These are phyloP conservation scores for Nipponia nippon DNA, from an alignment of 2,113 vertebrate genomes.

Conservation along the genomic window DNA sequence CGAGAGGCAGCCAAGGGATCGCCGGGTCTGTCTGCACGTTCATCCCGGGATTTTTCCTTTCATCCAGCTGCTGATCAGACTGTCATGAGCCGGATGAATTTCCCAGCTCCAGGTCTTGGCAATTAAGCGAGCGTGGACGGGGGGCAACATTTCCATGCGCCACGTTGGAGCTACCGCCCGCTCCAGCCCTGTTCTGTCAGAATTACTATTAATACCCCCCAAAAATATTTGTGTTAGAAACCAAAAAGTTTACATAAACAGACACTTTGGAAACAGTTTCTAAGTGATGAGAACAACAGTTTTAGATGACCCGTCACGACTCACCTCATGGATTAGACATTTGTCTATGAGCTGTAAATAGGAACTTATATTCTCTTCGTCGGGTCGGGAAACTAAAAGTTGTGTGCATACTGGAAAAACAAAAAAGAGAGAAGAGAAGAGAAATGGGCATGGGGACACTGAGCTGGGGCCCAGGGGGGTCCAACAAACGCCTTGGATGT, in stretches of 20 bases:
- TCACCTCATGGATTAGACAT: constrained; percentile 96
- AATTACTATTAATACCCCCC: constrained; percentile 35
- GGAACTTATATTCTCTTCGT: constrained; percentile 97
- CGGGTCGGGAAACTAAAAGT: constrained; percentile 93
- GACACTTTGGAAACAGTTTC: constrained; percentile 38
- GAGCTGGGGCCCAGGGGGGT: background rate
- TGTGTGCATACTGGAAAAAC: constrained; percentile 89
- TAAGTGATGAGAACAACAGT: constrained; percentile 34
- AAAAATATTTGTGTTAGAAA: constrained; percentile 54
- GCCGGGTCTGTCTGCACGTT: background rate
- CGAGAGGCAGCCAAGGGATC: background rate
- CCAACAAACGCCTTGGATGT: background rate
- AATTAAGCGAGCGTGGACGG: background rate
- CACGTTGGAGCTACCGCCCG: background rate
- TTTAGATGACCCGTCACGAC: background rate
- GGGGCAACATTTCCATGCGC: background rate
- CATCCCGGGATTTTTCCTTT: background rate
- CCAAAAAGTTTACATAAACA: constrained; percentile 18
- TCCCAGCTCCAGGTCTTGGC: background rate
- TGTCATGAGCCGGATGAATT: background rate
- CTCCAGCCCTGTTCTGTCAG: background rate
- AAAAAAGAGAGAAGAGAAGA: background rate
- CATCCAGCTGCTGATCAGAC: background rate
- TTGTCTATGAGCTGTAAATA: constrained; percentile 99
- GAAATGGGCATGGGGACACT: background rate